phyloP scores from a whole-genome alignment of 2,113 vertebrate genomes.

The Chelonoidis abingdonii region DNA sequence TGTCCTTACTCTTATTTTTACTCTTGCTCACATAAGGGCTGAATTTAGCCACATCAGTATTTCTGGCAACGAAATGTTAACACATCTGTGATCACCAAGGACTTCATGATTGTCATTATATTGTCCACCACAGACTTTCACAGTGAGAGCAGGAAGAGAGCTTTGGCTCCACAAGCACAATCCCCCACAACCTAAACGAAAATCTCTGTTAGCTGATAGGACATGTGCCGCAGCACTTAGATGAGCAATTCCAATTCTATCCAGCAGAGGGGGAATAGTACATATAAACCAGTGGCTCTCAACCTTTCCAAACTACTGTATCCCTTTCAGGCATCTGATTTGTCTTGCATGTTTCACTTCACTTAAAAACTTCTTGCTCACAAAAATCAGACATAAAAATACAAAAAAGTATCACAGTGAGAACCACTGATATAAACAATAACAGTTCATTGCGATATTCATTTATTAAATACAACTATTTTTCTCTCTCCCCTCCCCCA shows the following conservation, averaged over 20 bases:
- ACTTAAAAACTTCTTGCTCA: too few species aligned
- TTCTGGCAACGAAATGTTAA: background rate
- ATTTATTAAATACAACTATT: background rate
- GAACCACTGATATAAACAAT: background rate
- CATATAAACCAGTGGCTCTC: background rate
- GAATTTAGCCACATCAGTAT: background rate
- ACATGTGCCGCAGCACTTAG: fast-evolving
- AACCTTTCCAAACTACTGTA: too few species aligned
- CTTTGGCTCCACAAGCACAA: background rate
- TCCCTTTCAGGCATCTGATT: too few species aligned
- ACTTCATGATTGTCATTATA: background rate
- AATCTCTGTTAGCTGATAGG: background rate
- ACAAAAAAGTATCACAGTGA: too few species aligned
- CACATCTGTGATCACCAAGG: background rate
- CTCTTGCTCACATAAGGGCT: background rate
- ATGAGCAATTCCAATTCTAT: constrained; percentile 37
- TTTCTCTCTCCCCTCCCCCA: background rate
- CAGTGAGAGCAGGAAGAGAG: background rate
- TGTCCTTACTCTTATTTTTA: background rate
- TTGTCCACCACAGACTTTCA: background rate
- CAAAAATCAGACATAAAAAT: too few species aligned
- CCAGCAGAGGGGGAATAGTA: constrained; percentile 64
- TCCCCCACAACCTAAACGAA: background rate
- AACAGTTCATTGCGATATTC: background rate
- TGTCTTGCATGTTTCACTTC: too few species aligned